These are phyloP conservation scores for Sapajus apella DNA, from an alignment of 2,113 vertebrate genomes.

Conservation along the genomic window DNA sequence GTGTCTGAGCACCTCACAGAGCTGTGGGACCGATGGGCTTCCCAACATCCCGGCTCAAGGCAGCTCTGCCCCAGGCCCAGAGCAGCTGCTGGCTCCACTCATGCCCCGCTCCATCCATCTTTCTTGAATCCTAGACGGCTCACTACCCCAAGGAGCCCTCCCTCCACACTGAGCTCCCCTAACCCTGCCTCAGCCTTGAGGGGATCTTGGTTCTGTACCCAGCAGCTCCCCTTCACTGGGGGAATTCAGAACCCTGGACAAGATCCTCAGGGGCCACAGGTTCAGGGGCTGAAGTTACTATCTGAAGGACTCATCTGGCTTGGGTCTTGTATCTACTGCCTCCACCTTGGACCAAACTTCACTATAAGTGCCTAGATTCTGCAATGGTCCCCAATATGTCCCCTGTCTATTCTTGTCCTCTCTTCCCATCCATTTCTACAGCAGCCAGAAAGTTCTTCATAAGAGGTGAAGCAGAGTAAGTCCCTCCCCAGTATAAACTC, in stretches of 20 bases:
- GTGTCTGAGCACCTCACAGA: neutral
- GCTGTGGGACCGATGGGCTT: neutral
- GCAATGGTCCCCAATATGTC: neutral
- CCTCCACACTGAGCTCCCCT: neutral
- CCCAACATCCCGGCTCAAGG: neutral
- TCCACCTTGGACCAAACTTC: neutral
- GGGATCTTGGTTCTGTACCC: neutral
- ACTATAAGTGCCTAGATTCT: neutral
- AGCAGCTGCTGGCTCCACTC: neutral
- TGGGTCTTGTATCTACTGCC: neutral
- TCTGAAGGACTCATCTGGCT: neutral
- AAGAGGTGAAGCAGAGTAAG: neutral
- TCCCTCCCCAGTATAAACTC: neutral
- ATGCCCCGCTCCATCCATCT: neutral
- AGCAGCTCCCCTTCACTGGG: neutral
- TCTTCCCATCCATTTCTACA: neutral
- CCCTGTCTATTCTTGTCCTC: neutral
- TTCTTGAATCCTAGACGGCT: neutral
- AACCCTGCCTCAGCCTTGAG: neutral
- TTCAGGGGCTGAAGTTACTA: too few species aligned
- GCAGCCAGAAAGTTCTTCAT: neutral
- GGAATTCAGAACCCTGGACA: neutral
- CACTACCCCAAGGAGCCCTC: too few species aligned
- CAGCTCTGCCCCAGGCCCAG: neutral
- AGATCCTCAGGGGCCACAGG: neutral